Percentiles rank a stretch among this genome's conserved stretches.
phyloP scores from a whole-genome alignment of 23 tunicate genomes.

The Botrylloides violaceus region DNA sequence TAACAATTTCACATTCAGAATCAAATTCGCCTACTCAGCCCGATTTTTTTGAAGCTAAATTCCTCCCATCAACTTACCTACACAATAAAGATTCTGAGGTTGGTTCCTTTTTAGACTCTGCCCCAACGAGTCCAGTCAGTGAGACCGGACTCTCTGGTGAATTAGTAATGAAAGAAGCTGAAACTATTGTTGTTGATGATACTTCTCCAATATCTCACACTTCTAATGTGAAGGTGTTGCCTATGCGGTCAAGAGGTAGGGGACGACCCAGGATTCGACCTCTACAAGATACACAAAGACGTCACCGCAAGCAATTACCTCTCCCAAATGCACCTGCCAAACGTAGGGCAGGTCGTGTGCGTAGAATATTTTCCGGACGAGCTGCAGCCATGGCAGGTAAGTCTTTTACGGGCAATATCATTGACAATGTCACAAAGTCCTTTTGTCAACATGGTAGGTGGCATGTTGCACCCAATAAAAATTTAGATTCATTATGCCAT shows the following conservation, averaged over 20 bases:
- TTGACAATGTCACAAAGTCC: too few relatives aligned
- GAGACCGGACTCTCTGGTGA: constrained; percentile 15
- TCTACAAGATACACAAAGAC: constrained; percentile 17
- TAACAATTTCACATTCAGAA: constrained; percentile 7
- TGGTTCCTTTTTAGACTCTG: constrained; percentile 9
- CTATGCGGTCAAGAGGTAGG: constrained; percentile 13
- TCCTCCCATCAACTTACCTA: background rate
- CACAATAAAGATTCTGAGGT: constrained; percentile 2
- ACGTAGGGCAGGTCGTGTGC: constrained; percentile 25
- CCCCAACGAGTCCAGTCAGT: constrained; percentile 15
- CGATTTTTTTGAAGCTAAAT: constrained; percentile 1
- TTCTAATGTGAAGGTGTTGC: background rate
- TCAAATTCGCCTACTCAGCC: constrained; percentile 14
- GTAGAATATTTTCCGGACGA: constrained; percentile 52
- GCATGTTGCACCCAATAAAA: too few relatives aligned
- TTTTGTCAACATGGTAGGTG: too few relatives aligned
- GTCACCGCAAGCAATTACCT: background rate
- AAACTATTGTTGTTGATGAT: constrained; percentile 30
- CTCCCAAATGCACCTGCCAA: background rate
- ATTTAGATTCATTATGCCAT: too few relatives aligned
- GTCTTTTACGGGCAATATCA: background rate
- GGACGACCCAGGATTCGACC: constrained; percentile 40
- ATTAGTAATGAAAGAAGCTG: background rate
- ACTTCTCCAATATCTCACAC: background rate
- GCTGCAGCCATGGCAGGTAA: constrained; percentile 81